These are phyloP conservation scores for Melanostigma gelatinosum DNA, from an alignment of 2,113 vertebrate genomes.

Conservation along the genomic window DNA sequence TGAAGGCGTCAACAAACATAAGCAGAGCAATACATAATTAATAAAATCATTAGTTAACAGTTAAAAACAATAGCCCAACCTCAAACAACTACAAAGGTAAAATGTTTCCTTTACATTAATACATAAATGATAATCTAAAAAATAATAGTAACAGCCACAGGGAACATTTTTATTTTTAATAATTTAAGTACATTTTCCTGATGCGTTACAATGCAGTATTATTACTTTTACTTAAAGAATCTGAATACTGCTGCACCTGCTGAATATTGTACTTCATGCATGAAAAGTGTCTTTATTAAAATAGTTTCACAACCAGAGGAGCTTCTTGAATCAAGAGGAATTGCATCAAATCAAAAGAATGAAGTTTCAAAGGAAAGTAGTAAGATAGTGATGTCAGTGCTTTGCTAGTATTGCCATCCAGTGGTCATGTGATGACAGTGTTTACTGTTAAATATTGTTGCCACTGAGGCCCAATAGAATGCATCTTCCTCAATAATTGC, in stretches of 20 bases:
- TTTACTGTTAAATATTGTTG: neutral
- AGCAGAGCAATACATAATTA: neutral
- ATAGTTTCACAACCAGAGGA: neutral
- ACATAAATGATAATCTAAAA: neutral
- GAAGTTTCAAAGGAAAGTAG: neutral
- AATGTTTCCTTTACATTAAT: neutral
- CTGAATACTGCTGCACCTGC: neutral
- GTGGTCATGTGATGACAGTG: neutral
- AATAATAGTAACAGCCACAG: neutral
- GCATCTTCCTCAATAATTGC: neutral
- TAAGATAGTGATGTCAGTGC: neutral
- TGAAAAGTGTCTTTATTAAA: neutral
- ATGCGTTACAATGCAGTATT: neutral
- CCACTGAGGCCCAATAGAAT: neutral
- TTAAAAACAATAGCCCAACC: neutral
- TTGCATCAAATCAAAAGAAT: conserved; percentile 1
- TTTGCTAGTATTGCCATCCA: neutral
- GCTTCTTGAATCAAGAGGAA: neutral
- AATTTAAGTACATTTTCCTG: neutral
- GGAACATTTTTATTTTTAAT: neutral
- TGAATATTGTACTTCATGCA: neutral
- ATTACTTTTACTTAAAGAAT: neutral
- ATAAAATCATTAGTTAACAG: neutral
- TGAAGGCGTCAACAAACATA: neutral
- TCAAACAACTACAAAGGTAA: neutral